phyloP scores from a whole-genome alignment of 2,888 invertebrate species.

The Petrophora chlorosata region DNA sequence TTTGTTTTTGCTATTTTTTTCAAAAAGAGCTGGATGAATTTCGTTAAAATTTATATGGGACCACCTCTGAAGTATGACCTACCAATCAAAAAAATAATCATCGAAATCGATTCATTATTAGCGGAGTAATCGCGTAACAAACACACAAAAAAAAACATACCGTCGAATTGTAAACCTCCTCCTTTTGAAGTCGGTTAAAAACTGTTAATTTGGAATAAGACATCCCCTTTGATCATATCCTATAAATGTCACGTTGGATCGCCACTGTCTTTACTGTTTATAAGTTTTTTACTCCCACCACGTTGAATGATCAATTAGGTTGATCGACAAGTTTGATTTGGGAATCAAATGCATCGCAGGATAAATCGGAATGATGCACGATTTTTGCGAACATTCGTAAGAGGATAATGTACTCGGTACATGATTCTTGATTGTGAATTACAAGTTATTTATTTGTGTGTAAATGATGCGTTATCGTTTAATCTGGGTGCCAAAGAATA shows the following conservation, averaged over 20 bases:
- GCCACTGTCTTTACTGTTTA: conserved; percentile 8
- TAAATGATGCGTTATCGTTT: conserved; percentile 2
- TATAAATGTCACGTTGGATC: background rate
- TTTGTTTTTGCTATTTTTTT: no score
- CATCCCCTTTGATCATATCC: background rate
- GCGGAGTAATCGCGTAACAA: no score
- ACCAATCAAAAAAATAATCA: no score
- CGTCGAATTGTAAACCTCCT: no score
- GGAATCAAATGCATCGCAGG: conserved; percentile 48
- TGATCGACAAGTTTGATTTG: conserved; percentile 68
- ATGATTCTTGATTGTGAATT: conserved; percentile 14
- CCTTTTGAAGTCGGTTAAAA: background rate
- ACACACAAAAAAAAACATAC: no score
- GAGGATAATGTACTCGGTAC: conserved; percentile 27
- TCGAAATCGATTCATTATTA: no score
- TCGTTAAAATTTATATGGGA: no score
- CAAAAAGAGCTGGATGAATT: no score
- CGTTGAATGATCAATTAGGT: conserved; percentile 76
- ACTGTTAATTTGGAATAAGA: no score
- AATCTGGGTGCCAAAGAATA: background rate
- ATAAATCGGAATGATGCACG: conserved; percentile 47
- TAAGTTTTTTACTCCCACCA: conserved; percentile 26
- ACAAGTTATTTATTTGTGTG: conserved; percentile 10
- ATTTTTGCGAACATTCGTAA: conserved; percentile 36
- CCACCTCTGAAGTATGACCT: no score